Conservation (phyloP, 2,888 invertebrate species). For the Caenorhabditis wallacei region DNA sequence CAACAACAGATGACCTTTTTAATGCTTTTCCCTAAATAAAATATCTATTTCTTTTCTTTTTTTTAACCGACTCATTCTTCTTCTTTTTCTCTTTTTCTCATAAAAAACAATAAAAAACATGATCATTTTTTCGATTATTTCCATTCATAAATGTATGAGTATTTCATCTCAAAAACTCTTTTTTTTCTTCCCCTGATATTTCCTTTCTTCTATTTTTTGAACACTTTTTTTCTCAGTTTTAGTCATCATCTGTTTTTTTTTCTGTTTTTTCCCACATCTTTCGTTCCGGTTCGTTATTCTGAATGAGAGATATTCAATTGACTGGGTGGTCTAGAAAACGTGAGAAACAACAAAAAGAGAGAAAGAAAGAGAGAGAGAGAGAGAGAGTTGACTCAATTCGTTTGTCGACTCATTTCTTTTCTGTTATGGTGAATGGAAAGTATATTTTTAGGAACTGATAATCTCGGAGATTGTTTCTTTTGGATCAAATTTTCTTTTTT, state of each 20-base stretch:
- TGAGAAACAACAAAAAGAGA: too few relatives aligned
- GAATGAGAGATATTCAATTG: background rate
- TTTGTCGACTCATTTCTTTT: too few relatives aligned
- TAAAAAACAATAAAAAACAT: conserved; percentile 8
- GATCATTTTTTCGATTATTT: conserved; percentile 7
- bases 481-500: too few relatives aligned
- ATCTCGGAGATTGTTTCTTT: too few relatives aligned
- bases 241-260: too few relatives aligned
- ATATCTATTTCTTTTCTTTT: conserved; percentile 1
- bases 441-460: too few relatives aligned
- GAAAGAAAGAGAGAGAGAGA: too few relatives aligned
- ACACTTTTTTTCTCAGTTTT: background rate
- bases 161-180: background rate
- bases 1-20: background rate
- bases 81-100: background rate
- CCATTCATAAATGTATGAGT: conserved; percentile 20
- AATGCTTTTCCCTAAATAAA: background rate
- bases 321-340: background rate
- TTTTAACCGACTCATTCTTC: background rate
- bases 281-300: background rate
- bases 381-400: too few relatives aligned
- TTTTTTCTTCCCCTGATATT: background rate
- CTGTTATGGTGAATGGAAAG: too few relatives aligned
- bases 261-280: too few relatives aligned
- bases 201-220: background rate